Base-by-base conservation (phyloP, 2,888 invertebrate species). In the Odontocerum albicorne region DNA sequence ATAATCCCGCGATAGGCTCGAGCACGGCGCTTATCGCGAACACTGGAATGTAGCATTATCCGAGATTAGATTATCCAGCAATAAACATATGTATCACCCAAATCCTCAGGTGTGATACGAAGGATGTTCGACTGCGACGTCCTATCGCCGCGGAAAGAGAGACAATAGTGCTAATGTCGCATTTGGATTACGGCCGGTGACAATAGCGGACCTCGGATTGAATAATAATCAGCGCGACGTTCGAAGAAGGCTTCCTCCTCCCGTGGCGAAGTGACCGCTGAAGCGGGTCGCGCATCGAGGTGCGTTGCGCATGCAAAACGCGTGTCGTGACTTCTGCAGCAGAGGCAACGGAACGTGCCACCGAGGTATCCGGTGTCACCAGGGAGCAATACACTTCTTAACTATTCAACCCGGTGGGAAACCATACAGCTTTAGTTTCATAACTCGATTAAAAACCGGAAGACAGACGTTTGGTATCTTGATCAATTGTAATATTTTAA, bases 31-130 rank as follows among this genome's bases (percentile, higher is more conserved):
- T 51, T 51, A 51, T 51, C 51, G 16, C 36, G 33, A 21, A 36
- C 10, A 13, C 51, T 61, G 57, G 49, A 49, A 62, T 63, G 64
- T 65, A 60, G 60, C 61, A 63, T 62, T 63, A 60, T 60, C 54
- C 50, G 38, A 49, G 55, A 53, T 49, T 53, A 59, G 46, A 50
- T 49, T 44, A 31, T 43, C n/a, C 43, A 45, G 21, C 47, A n/a
- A 4, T 35, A 10, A 12, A 21, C 7, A 36, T n/a, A 15, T 15
- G 17, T n/a, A 21, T 47, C 3, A 16, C 17, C 16, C 12, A 44
- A 44, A 15, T 32, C 32, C 17, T 10, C 33, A 6, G 10, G n/a
- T 15, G 42, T 13, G 42, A 4, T 8, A 22, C n/a, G n/a, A n/a
- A n/a, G n/a, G n/a, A n/a, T n/a, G n/a, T n/a, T n/a, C n/a, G n/a